Evolutionary conservation across 30 jellyfish, hydroid and myxozoan genomes (phyloP).

Genomic region (Hydra vulgaris): DNA sequence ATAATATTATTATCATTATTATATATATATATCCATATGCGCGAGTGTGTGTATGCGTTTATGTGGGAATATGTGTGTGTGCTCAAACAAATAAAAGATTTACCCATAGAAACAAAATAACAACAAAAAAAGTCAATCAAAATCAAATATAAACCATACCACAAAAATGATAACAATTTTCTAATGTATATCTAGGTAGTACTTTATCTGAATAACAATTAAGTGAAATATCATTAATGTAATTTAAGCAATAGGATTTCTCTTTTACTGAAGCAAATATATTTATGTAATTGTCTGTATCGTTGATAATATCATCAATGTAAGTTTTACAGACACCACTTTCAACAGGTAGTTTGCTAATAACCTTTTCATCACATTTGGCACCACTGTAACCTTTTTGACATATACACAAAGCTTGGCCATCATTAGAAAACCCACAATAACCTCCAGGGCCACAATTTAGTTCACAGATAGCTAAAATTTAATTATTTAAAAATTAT

Average conservation of each 20-base stretch:
- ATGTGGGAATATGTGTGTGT: no score
- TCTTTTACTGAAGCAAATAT: constrained; percentile 3
- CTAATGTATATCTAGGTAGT: neutral
- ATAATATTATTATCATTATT: neutral
- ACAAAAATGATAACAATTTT: constrained; percentile 16
- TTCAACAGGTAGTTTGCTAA: constrained; percentile 1
- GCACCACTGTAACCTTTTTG: constrained; percentile 66
- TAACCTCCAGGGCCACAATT: constrained; percentile 60
- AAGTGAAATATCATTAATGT: neutral
- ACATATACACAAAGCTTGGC: constrained; percentile 41
- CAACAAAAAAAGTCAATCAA: no score
- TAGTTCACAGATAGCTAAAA: constrained; percentile 47
- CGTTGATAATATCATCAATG: constrained; percentile 5
- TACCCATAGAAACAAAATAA: no score
- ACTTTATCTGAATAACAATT: neutral
- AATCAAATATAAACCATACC: neutral
- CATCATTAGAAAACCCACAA: constrained; percentile 24
- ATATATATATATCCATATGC: no score
- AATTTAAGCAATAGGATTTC: constrained; percentile 7
- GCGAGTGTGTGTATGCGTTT: no score
- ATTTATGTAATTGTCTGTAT: neutral
- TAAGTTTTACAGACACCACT: constrained; percentile 12
- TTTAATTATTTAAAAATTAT: neutral
- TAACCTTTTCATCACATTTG: constrained; percentile 38
- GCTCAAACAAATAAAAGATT: no score